Evolutionary conservation across 2,797 vertebrate species (phyloP).

Genomic region (Sylvia borin): DNA sequence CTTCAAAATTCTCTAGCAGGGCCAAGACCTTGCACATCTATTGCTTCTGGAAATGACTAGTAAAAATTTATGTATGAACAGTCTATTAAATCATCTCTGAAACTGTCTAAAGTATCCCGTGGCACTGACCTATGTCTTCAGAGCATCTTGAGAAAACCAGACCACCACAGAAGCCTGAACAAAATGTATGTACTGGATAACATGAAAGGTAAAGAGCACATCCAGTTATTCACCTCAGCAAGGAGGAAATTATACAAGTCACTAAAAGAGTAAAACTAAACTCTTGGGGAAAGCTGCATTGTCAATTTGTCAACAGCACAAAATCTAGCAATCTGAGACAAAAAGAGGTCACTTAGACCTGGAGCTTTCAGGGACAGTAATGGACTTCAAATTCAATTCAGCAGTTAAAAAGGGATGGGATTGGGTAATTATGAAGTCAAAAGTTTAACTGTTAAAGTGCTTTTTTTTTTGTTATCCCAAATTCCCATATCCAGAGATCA

Average conservation of each 20-base stretch:
- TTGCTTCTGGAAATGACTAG: background rate
- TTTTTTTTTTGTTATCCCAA: background rate
- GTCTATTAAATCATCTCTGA: background rate
- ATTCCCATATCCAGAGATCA: background rate
- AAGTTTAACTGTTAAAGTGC: background rate
- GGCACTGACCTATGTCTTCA: background rate
- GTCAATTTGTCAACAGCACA: background rate
- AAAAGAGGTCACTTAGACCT: background rate
- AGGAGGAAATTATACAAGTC: background rate
- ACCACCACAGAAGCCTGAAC: background rate
- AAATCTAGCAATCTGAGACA: background rate
- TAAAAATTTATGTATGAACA: background rate
- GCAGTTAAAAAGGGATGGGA: background rate
- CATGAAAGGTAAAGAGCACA: background rate
- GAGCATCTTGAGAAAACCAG: background rate
- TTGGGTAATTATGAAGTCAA: accelerated
- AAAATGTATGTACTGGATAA: background rate
- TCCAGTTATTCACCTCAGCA: background rate
- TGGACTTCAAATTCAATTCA: background rate
- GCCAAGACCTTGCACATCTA: background rate
- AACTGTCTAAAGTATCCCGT: background rate
- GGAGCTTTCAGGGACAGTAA: background rate
- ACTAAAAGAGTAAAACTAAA: background rate
- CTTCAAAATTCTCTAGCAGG: background rate
- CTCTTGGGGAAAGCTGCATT: background rate